Base-by-base conservation (phyloP, 2,888 invertebrate species). In the Aleiodes leptofemur region DNA sequence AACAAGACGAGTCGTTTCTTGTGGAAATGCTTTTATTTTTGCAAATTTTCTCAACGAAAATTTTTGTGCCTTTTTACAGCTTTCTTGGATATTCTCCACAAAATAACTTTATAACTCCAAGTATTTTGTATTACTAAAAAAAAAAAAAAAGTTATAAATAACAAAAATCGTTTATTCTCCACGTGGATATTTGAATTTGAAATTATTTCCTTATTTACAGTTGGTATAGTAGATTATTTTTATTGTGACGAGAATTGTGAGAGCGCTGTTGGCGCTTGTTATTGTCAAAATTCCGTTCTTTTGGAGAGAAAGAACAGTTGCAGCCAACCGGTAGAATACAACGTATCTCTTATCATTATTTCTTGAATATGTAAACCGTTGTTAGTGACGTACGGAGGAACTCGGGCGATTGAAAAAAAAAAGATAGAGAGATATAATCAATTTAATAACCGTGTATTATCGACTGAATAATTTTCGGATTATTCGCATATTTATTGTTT, bases 301-400 rank as follows among this genome's bases (percentile, higher is more conserved):
- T 11, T 13, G 8, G 14, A 34, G 14, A 11, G 16, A n/a, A 53
- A 53, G 64, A 29, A 11, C 16, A 64, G 64, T 64, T 38, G 64
- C 13, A 48, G 64, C 23, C 38, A 14, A 48, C 64, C 64, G 64
- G 43, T 48, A 14, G 51, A 61, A 13, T 31, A n/a, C 31, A 11
- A 72, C 31, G n/a, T 8, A 61, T 11, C 11, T 43, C 55, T 53
- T 29, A 59, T 14, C 50, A 5, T 34, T 34, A 50, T 38, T 56
- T 57, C 29, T 55, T 14, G 43, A 38, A 43, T 14, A 14, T 11
- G 64, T 64, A 16, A 50, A 13, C 59, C 59, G 57, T 31, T 51
- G 43, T 48, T 8, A 70, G 34, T 51, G 34, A 14, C 29, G 48
- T 31, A 23, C 14, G 34, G 13, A 50, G 31, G 31, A 53, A 9